Conservation (phyloP, 2,888 invertebrate species). For the Melipona bicolor region DNA sequence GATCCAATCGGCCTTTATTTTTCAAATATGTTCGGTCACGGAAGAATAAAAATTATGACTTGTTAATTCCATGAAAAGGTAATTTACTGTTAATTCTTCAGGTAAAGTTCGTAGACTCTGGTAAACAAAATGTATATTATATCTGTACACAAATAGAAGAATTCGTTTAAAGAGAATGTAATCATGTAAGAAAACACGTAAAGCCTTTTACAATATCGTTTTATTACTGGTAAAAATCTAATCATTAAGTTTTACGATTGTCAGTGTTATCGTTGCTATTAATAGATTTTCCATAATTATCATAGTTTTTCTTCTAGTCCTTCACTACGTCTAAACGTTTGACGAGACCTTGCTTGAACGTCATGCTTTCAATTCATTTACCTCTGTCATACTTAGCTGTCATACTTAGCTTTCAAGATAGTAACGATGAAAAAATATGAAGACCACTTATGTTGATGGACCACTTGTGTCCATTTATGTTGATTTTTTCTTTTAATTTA, state of each 20-base stretch:
- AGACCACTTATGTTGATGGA: no score
- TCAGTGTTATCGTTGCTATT: not conserved
- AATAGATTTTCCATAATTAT: not conserved
- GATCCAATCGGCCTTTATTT: no score
- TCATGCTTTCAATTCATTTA: not conserved
- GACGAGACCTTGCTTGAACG: not conserved
- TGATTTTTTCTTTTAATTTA: not conserved
- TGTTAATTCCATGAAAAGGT: not conserved
- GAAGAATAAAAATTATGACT: not conserved
- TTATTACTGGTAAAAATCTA: not conserved
- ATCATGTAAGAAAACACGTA: no score
- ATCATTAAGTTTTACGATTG: not conserved
- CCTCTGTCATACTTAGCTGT: not conserved
- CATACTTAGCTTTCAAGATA: not conserved
- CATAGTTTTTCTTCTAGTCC: not conserved
- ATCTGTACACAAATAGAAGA: not conserved
- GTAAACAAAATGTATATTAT: not conserved
- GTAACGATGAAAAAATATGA: not conserved
- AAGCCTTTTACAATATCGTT: not conserved
- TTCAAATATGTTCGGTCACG: no score
- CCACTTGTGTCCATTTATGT: not conserved
- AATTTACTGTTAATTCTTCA: not conserved
- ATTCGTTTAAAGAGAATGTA: not conserved
- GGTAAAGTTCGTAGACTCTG: not conserved
- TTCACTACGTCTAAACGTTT: not conserved